These are phyloP conservation scores for Eublepharis macularius DNA, from an alignment of 2,113 vertebrate genomes.

Conservation along the genomic window DNA sequence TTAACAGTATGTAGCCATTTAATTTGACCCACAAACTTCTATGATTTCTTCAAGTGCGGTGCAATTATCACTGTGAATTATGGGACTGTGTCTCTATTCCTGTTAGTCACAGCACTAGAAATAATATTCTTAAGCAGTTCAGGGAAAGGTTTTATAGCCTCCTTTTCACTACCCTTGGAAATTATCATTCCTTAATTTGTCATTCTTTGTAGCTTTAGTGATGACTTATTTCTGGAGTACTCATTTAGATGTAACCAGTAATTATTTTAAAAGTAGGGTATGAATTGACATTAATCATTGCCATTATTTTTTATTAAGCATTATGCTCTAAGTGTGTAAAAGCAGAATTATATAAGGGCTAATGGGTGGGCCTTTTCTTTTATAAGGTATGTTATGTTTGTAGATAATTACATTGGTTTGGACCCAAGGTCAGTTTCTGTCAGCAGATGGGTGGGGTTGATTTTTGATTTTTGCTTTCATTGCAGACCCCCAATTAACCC, in stretches of 20 bases:
- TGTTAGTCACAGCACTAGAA: background rate
- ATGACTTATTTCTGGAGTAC: background rate
- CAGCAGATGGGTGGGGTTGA: too few species aligned
- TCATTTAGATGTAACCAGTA: background rate
- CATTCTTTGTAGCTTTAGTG: slow-evolving; percentile 1
- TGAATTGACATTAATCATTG: background rate
- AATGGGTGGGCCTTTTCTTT: background rate
- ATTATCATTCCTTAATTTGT: slow-evolving; percentile 10
- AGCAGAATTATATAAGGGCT: background rate
- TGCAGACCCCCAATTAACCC: too few species aligned
- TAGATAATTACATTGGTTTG: background rate
- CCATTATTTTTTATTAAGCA: background rate
- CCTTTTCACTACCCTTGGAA: background rate
- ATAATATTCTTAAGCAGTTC: background rate
- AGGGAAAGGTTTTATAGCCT: background rate
- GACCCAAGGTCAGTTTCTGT: too few species aligned
- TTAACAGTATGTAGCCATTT: background rate
- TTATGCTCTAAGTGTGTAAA: background rate
- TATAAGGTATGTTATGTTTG: background rate
- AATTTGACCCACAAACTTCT: slow-evolving; percentile 5
- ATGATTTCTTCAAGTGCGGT: background rate
- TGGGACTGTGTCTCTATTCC: background rate
- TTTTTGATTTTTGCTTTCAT: too few species aligned
- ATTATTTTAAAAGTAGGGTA: background rate
- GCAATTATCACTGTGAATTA: background rate